A percentile compares a stretch with the other conserved stretches of the same genome.
These are phyloP conservation scores for Palloptera scutellata DNA, from an alignment of 2,888 invertebrate genomes.

Conservation along the genomic window DNA sequence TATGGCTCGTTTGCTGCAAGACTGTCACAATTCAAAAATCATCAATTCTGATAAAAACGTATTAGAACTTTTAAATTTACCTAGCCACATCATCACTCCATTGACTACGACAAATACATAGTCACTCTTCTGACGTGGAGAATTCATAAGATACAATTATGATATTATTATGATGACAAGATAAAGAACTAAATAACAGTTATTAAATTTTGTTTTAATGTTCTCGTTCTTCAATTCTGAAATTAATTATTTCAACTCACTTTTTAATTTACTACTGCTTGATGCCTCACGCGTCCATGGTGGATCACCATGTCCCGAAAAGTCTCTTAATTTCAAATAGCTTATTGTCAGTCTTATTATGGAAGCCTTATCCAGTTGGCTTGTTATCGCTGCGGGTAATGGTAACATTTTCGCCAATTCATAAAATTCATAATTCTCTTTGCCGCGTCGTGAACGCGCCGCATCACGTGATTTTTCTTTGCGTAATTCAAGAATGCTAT, in stretches of 20 bases:
- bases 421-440: constrained; percentile 96
- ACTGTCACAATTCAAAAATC: no score
- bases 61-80: no score
- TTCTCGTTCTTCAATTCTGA: not conserved
- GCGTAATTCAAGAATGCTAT: constrained; percentile 90
- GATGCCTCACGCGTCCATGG: constrained; percentile 90
- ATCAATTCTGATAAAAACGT: no score
- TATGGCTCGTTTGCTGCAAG: no score
- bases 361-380: constrained; percentile 94
- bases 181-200: no score
- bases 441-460: constrained; percentile 88
- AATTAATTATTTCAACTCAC: constrained; percentile 65
- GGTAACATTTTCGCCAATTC: constrained; percentile 95
- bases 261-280: constrained; percentile 83
- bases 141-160: no score
- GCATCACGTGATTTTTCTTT: constrained; percentile 95
- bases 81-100: no score
- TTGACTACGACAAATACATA: no score
- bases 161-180: no score
- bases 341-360: constrained; percentile 96
- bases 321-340: constrained; percentile 93
- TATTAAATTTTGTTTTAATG: no score
- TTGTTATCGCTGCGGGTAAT: constrained; percentile 88
- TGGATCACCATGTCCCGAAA: constrained; percentile 94
- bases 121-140: no score